Conservation (phyloP, 2,888 invertebrate species). For the Cephalotes varians region DNA sequence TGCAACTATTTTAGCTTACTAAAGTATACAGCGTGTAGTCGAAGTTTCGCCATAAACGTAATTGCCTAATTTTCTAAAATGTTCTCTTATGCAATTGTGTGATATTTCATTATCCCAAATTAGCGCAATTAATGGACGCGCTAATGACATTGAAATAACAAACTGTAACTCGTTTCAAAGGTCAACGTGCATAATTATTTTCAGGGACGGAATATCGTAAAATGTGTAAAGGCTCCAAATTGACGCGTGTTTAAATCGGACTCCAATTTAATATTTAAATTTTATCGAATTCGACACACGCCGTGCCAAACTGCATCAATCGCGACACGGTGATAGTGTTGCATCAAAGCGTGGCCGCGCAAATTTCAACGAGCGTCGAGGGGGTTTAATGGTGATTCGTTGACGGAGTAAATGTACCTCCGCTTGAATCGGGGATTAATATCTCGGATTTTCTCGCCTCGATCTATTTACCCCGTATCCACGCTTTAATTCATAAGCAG, state of each 20-base stretch:
- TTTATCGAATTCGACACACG: neutral
- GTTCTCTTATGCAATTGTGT: constrained; percentile 2
- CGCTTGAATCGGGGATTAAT: constrained; percentile 45
- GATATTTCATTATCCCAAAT: constrained; percentile 38
- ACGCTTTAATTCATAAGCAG: constrained; percentile 63
- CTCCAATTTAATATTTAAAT: constrained; percentile 35
- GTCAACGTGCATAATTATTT: constrained; percentile 7
- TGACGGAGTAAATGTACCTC: constrained; percentile 33
- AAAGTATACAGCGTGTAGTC: neutral
- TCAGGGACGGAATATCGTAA: neutral
- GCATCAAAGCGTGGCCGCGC: neutral
- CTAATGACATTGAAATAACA: constrained; percentile 13
- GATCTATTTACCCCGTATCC: constrained; percentile 58
- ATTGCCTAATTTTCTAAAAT: constrained; percentile 26
- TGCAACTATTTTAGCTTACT: neutral
- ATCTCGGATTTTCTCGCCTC: constrained; percentile 56
- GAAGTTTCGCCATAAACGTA: neutral
- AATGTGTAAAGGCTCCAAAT: constrained; percentile 1
- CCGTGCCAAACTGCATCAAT: constrained; percentile 23
- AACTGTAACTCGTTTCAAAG: constrained; percentile 17
- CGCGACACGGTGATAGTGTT: neutral
- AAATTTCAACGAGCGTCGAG: neutral
- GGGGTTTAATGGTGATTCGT: constrained; percentile 54
- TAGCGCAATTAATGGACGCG: constrained; percentile 24
- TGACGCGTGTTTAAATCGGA: neutral